Base-by-base conservation (phyloP, 2,113 vertebrate genomes). In the Cepphus grylle region DNA sequence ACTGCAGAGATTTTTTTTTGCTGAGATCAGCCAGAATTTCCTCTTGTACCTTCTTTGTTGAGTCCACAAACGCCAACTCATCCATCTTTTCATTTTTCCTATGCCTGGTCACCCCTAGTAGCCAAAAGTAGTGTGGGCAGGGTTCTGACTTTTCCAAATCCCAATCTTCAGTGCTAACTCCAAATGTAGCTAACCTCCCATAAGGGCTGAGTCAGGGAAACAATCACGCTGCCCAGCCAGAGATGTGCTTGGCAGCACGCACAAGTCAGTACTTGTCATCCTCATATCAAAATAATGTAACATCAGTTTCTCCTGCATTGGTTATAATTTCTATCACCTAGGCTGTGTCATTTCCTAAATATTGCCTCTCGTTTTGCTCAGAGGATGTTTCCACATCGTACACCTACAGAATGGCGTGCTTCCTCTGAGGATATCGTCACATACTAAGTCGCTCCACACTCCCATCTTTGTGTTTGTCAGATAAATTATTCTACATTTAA, bases 71-170 rank as follows among this genome's bases (percentile, higher is more conserved):
- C 66, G 45, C 89, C 88, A 87, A 89, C 52, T 66, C 82, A 92
- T 93, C 80, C 70, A 91, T 96, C 72, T 86, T 87, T 87, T 94
- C 27, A 38, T 83, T 93, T 90, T 93, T 89, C 59, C 36, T 71
- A 11, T 40, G 38, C 30, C 30, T 78, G 26, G 66, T 72, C 45
- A 38, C 30, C 25, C 67, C 58, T 65, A 32, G 23, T 69, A 92
- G 8, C 11, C 34, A 66, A 63, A 69, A 45, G 15, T 23, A 62
- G 23, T 34, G 30, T 58, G 34, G 69, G 12, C 29, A 85, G 20
- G 8, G 7, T 65, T 52, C 29, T 81, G 62, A 61, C 49, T 87
- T 77, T 47, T 88, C n/a, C 42, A 86, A 58, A 78, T 58, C n/a
- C 50, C 18, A 32, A 1, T 38, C 17, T 62, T 67, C 38, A 56